Conservation (phyloP, 2,888 invertebrate genomes). For the Adineta ricciae region DNA sequence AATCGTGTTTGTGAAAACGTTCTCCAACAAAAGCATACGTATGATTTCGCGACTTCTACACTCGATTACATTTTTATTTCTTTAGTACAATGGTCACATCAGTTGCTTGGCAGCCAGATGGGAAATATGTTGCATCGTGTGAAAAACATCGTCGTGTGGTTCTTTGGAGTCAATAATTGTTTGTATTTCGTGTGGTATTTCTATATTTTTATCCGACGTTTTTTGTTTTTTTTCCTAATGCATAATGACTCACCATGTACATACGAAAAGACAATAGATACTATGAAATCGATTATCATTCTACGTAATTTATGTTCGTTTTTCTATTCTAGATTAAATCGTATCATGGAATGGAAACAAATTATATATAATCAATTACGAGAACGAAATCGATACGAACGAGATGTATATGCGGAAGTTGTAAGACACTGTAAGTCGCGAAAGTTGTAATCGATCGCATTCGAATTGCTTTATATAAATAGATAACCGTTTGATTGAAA, state of each 20-base stretch:
- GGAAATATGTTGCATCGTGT: conserved; percentile 25
- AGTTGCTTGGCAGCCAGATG: conserved; percentile 33
- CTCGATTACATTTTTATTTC: neutral
- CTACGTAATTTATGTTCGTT: neutral
- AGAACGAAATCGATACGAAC: neutral
- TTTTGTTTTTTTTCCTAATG: too few species aligned
- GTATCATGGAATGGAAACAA: conserved; percentile 6
- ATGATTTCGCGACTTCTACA: conserved; percentile 33
- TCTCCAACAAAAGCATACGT: conserved; percentile 45
- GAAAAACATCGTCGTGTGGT: conserved; percentile 27
- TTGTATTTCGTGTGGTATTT: neutral
- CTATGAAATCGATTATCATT: too few species aligned
- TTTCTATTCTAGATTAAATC: neutral
- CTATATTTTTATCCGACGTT: neutral
- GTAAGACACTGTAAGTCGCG: neutral
- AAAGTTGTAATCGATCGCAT: too few species aligned
- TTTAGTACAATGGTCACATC: conserved; percentile 29
- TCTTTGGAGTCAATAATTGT: conserved; percentile 21
- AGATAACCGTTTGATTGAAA: conserved; percentile 20
- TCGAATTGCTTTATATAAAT: neutral
- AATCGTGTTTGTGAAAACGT: conserved; percentile 59
- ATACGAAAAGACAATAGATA: too few species aligned
- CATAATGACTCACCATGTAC: too few species aligned
- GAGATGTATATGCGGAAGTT: neutral
- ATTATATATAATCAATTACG: neutral